Evolutionary conservation across 1,140 invertebrate species (phyloP).

Genomic region (Pollicipes pollicipes): DNA sequence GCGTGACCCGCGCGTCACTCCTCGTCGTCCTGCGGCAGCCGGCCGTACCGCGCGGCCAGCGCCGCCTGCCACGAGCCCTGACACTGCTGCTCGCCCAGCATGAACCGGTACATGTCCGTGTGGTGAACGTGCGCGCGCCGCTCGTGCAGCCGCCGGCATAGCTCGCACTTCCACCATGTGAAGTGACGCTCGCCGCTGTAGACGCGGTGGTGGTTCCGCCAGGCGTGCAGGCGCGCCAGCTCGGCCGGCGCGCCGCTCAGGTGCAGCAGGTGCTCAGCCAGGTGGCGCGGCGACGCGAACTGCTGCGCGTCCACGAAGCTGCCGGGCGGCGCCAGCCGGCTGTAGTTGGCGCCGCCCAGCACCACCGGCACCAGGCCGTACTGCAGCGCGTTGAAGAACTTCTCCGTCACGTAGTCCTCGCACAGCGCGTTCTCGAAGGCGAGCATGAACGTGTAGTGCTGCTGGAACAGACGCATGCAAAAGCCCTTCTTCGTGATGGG

Average conservation of each 20-base stretch:
- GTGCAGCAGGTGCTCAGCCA: constrained; percentile 14
- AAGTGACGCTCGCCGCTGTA: too few relatives aligned
- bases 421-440: constrained; percentile 17
- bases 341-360: constrained; percentile 17
- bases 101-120: too few relatives aligned
- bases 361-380: constrained; percentile 21
- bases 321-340: constrained; percentile 14
- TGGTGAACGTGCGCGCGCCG: too few relatives aligned
- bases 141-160: too few relatives aligned
- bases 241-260: constrained; percentile 10
- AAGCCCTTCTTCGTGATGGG: constrained; percentile 4
- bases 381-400: constrained; percentile 11
- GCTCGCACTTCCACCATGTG: too few relatives aligned
- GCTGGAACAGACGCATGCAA: constrained; percentile 10
- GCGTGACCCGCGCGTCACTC: too few relatives aligned
- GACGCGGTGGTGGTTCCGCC: too few relatives aligned
- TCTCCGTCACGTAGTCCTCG: constrained; percentile 15
- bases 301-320: constrained; percentile 19
- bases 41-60: too few relatives aligned
- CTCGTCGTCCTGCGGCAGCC: too few relatives aligned
- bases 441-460: constrained; percentile 15
- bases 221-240: constrained; percentile 9
- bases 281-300: constrained; percentile 15
- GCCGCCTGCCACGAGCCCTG: too few relatives aligned
- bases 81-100: too few relatives aligned